Conservation (phyloP, 2,797 vertebrate species). For the Pseudochirops corinnae region DNA sequence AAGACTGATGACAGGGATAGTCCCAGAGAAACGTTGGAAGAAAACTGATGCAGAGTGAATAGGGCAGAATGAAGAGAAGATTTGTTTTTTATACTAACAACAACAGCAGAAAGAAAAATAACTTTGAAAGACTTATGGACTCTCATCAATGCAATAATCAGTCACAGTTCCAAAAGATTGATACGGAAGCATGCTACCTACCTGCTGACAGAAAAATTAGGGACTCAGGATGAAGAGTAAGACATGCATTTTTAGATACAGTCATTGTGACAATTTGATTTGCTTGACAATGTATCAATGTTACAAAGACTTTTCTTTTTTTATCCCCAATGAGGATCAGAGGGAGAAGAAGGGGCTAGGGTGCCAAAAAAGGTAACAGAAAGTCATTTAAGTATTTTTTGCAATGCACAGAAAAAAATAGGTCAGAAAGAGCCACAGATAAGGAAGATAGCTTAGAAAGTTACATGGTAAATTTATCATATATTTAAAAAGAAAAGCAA, state of each 20-base stretch:
- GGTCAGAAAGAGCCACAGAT: neutral
- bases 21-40: neutral
- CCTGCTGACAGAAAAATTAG: neutral
- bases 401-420: neutral
- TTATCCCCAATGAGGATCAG: neutral
- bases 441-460: neutral
- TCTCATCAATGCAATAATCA: neutral
- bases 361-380: too few relatives aligned
- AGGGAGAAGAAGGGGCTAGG: neutral
- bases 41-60: neutral
- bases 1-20: neutral
- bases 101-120: neutral
- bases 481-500: neutral
- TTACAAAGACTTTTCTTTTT: neutral
- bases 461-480: neutral
- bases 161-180: neutral
- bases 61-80: neutral
- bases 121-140: neutral
- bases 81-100: neutral
- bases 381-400: neutral
- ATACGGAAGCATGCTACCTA: accelerated
- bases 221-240: neutral
- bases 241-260: neutral
- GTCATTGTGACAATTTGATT: neutral
- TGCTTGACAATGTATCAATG: neutral